These are phyloP conservation scores for Cyprinodon variegatus DNA, from an alignment of 2,113 vertebrate genomes.

Conservation along the genomic window DNA sequence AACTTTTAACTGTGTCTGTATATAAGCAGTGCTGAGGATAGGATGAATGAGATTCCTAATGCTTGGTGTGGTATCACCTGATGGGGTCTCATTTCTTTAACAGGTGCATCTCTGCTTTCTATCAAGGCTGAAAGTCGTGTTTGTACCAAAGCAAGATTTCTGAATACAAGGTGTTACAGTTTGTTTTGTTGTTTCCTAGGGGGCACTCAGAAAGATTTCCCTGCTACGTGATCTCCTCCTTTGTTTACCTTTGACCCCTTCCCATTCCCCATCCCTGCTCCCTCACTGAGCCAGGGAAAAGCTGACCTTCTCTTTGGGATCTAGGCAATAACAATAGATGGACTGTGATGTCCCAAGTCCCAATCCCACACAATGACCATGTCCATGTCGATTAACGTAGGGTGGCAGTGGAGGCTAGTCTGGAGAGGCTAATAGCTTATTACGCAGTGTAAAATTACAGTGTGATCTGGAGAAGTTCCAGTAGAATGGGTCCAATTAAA, in stretches of 20 bases:
- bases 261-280: conserved; percentile 5
- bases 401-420: conserved; percentile 37
- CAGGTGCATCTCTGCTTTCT: conserved; percentile 35
- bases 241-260: conserved; percentile 28
- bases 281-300: conserved; percentile 23
- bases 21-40: background rate
- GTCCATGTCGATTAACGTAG: conserved; percentile 79
- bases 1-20: background rate
- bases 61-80: background rate
- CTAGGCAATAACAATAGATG: conserved; percentile 70
- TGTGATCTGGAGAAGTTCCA: conserved; percentile 76
- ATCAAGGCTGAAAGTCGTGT: conserved; percentile 69
- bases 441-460: conserved; percentile 76
- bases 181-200: conserved; percentile 74
- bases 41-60: background rate
- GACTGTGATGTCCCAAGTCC: conserved; percentile 68
- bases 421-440: conserved; percentile 79
- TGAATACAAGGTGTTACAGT: conserved; percentile 72
- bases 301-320: conserved; percentile 43
- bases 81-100: background rate
- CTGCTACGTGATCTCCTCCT: conserved; percentile 57
- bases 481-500: conserved; percentile 78
- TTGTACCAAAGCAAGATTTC: conserved; percentile 69
- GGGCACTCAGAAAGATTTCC: conserved; percentile 53
- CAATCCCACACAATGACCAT: conserved; percentile 76